These are phyloP conservation scores for Tuta absoluta DNA, from an alignment of 2,888 invertebrate species.

Conservation along the genomic window DNA sequence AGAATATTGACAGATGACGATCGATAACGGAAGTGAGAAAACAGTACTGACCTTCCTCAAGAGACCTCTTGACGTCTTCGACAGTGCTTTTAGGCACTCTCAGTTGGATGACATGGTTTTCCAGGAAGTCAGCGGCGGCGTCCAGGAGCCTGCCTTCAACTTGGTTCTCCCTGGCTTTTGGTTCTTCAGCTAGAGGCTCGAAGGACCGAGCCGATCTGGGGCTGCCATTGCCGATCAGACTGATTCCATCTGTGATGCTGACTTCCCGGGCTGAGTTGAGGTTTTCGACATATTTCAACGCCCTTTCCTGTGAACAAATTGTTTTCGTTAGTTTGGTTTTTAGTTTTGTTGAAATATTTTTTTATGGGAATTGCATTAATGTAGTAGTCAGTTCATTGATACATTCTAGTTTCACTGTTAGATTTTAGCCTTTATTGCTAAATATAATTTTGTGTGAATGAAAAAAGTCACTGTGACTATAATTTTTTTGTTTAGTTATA, in stretches of 20 bases:
- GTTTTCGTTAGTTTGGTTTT: background rate
- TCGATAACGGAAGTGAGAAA: background rate
- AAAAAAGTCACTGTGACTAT: no score
- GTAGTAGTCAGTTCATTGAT: no score
- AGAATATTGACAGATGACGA: background rate
- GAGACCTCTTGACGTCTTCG: conserved; percentile 87
- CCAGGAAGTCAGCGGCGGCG: conserved; percentile 87
- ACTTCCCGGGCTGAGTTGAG: conserved; percentile 77
- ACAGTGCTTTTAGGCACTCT: conserved; percentile 88
- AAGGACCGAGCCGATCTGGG: conserved; percentile 82
- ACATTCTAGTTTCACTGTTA: no score
- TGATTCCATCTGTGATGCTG: conserved; percentile 82
- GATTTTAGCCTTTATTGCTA: no score
- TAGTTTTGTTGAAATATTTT: background rate
- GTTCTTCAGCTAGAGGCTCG: conserved; percentile 86
- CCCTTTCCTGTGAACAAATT: conserved; percentile 82
- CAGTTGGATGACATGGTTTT: conserved; percentile 90
- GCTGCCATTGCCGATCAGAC: conserved; percentile 70
- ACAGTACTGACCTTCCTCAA: conserved; percentile 87
- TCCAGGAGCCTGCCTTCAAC: conserved; percentile 88
- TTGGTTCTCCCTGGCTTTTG: conserved; percentile 86
- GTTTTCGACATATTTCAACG: conserved; percentile 85
- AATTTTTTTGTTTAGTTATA: no score
- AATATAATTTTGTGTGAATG: no score
- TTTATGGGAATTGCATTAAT: no score